Conservation (phyloP, 2,888 invertebrate genomes). For the Caenorhabditis macrosperma region DNA sequence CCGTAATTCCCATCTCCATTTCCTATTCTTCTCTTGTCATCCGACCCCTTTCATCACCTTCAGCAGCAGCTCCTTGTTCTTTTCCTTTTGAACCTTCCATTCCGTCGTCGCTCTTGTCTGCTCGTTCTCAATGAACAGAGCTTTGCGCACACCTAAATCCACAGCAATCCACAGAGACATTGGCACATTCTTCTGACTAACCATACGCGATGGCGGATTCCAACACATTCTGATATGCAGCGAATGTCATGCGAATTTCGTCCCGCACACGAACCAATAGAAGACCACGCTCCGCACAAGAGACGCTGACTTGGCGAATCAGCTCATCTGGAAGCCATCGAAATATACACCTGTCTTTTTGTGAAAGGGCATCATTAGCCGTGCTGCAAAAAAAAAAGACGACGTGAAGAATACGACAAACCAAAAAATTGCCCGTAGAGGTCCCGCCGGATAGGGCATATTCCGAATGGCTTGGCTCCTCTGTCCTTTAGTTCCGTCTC, state of each 20-base stretch:
- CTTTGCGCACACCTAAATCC: slow-evolving; percentile 87
- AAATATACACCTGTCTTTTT: neutral
- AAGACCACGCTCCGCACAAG: slow-evolving; percentile 96
- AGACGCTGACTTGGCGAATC: slow-evolving; percentile 94
- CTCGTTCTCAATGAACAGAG: slow-evolving; percentile 90
- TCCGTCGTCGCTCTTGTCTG: slow-evolving; percentile 70
- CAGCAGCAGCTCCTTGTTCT: slow-evolving; percentile 60
- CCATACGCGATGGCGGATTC: slow-evolving; percentile 95
- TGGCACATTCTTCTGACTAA: neutral
- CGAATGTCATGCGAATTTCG: slow-evolving; percentile 95
- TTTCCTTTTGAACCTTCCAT: slow-evolving; percentile 64
- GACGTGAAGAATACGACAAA: slow-evolving; percentile 24
- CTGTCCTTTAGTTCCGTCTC: slow-evolving; percentile 91
- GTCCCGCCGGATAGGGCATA: slow-evolving; percentile 75
- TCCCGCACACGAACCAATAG: slow-evolving; percentile 92
- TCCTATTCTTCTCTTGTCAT: slow-evolving; percentile 17
- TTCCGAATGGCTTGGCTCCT: slow-evolving; percentile 85
- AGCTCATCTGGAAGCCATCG: slow-evolving; percentile 87
- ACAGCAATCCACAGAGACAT: neutral
- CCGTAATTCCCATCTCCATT: slow-evolving; percentile 17
- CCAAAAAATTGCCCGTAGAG: slow-evolving; percentile 77
- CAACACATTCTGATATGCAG: slow-evolving; percentile 95
- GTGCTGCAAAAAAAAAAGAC: neutral
- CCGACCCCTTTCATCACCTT: slow-evolving; percentile 56
- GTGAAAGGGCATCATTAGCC: slow-evolving; percentile 18